Percentiles rank a stretch among this genome's conserved stretches.
phyloP scores from a whole-genome alignment of 1,140 invertebrate genomes.

The Drosophila nannoptera region DNA sequence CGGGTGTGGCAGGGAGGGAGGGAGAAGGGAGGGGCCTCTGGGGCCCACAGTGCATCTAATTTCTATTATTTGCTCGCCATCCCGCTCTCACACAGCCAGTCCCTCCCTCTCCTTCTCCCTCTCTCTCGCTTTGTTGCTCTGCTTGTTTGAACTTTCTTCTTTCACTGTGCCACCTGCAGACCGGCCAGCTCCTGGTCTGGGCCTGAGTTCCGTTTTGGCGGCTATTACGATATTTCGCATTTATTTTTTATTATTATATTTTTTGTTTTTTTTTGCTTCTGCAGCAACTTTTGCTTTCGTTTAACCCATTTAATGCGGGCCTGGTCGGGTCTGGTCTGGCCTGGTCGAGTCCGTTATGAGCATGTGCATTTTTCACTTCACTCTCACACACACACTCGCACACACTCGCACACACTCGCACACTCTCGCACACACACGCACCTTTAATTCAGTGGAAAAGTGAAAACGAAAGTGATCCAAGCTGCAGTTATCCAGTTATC shows the following conservation, averaged over 20 bases:
- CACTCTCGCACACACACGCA: conserved; percentile 18
- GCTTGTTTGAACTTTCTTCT: conserved; percentile 67
- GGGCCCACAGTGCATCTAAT: conserved; percentile 67
- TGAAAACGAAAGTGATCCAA: conserved; percentile 72
- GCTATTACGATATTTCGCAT: conserved; percentile 66
- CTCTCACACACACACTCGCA: conserved; percentile 27
- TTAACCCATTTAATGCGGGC: conserved; percentile 72
- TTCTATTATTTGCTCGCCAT: conserved; percentile 60
- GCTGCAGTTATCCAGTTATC: conserved; percentile 45
- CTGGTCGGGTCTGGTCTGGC: conserved; percentile 18
- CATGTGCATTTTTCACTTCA: conserved; percentile 45
- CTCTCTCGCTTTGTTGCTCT: conserved; percentile 1
- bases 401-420: conserved; percentile 10
- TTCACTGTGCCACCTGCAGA: conserved; percentile 66
- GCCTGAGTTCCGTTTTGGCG: conserved; percentile 38
- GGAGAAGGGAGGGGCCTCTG: conserved; percentile 14
- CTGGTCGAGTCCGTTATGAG: conserved; percentile 49
- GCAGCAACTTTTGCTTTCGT: conserved; percentile 67
- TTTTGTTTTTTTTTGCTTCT: conserved; percentile 5
- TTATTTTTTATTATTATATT: conserved; percentile 16
- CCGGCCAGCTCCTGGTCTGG: conserved; percentile 17
- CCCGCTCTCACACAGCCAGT: conserved; percentile 5
- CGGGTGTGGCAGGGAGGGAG: conserved; percentile 63
- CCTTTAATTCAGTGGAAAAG: conserved; percentile 74
- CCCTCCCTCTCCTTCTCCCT: not conserved